Evolutionary conservation across 2,888 invertebrate genomes (phyloP).

Genomic region (Gibbula magus): DNA sequence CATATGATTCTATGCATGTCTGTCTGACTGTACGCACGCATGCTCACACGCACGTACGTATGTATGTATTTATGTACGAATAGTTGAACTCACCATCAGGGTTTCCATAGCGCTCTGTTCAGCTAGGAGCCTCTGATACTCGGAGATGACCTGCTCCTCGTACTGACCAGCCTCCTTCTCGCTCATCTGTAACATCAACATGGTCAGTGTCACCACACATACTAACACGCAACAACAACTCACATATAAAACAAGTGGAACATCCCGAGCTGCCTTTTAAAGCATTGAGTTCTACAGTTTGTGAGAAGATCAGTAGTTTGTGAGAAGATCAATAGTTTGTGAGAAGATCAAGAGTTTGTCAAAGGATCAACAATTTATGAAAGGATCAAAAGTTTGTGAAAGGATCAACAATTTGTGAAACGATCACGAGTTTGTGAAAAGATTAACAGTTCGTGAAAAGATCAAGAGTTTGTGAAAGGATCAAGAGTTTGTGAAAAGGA

Average conservation of each 20-base stretch:
- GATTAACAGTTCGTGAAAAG: neutral
- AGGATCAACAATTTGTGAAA: neutral
- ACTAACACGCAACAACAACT: too few relatives aligned
- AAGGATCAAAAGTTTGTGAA: too few relatives aligned
- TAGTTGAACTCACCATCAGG: too few relatives aligned
- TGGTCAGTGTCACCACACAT: too few relatives aligned
- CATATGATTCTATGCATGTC: too few relatives aligned
- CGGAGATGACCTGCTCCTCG: constrained; percentile 35
- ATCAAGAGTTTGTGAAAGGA: neutral
- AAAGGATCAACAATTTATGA: neutral
- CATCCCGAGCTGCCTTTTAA: too few relatives aligned
- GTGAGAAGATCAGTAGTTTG: neutral
- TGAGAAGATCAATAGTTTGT: too few relatives aligned
- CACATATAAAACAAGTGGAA: too few relatives aligned
- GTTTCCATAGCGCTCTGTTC: constrained; percentile 28
- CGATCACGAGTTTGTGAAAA: neutral
- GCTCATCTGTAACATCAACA: constrained; percentile 34
- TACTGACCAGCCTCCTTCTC: constrained; percentile 38
- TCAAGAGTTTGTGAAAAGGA: too few relatives aligned
- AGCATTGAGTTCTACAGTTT: neutral
- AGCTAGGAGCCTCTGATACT: constrained; percentile 37
- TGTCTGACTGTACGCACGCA: neutral
- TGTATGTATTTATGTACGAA: too few relatives aligned
- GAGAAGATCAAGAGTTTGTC: neutral
- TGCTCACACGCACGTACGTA: neutral